Percentiles rank a stretch among this genome's conserved stretches.
Evolutionary conservation across 2,888 invertebrate species (phyloP).

Genomic region (Drosophila pseudotalamancana): DNA sequence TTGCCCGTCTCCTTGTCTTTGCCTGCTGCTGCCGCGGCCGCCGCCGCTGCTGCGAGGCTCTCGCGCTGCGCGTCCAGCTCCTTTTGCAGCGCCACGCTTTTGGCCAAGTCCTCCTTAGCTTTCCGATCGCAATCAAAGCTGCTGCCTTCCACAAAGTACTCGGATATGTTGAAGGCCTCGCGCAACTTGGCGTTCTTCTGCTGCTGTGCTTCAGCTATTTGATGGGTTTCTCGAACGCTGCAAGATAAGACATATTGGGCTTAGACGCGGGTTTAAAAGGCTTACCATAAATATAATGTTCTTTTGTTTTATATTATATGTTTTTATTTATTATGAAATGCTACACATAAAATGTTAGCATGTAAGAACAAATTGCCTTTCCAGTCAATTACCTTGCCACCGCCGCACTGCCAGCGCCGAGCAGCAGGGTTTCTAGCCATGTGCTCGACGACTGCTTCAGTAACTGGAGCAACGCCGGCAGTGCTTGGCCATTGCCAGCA

Average conservation of each 20-base stretch:
- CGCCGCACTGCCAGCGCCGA: conserved; percentile 63
- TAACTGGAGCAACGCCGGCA: conserved; percentile 67
- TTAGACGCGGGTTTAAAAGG: too few species aligned
- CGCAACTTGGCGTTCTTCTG: conserved; percentile 97
- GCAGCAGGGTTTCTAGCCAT: conserved; percentile 60
- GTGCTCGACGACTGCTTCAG: conserved; percentile 65
- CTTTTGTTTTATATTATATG: too few species aligned
- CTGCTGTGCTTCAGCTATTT: conserved; percentile 97
- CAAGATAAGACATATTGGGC: conserved; percentile 32
- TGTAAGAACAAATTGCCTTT: too few species aligned
- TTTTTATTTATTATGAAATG: too few species aligned
- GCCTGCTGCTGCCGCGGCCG: conserved; percentile 65
- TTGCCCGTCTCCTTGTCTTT: conserved; percentile 84
- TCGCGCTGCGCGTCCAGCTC: conserved; percentile 85
- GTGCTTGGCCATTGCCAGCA: conserved; percentile 45
- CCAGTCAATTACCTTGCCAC: conserved; percentile 50
- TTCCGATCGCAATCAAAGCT: conserved; percentile 93
- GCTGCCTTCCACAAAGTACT: conserved; percentile 96
- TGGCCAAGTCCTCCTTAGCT: conserved; percentile 85
- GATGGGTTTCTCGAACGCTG: conserved; percentile 97
- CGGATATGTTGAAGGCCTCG: conserved; percentile 97
- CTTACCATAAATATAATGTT: too few species aligned
- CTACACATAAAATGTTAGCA: too few species aligned
- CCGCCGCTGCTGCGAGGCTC: conserved; percentile 69
- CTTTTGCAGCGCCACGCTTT: conserved; percentile 84